Percentiles rank a stretch among this genome's conserved stretches.
Conservation (phyloP, 2,797 vertebrate genomes). For the Champsocephalus gunnari region DNA sequence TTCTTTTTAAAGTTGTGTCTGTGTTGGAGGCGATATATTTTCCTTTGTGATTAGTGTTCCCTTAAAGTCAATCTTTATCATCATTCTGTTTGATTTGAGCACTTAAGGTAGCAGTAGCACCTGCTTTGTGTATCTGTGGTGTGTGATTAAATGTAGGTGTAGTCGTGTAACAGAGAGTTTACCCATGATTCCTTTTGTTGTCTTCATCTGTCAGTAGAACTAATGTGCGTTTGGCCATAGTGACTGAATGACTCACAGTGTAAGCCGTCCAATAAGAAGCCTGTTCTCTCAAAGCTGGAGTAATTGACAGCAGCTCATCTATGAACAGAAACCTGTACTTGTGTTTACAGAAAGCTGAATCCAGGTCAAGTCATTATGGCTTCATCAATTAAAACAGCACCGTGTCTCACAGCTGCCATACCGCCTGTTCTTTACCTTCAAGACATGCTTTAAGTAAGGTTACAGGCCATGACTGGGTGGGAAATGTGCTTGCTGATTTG, state of each 20-base stretch:
- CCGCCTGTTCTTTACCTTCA: constrained; percentile 19
- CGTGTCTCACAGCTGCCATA: constrained; percentile 30
- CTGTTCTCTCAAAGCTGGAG: constrained; percentile 40
- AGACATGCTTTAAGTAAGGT: constrained; percentile 20
- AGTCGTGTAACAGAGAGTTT: constrained; percentile 54
- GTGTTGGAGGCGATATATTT: constrained; percentile 1
- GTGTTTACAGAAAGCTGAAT: constrained; percentile 46
- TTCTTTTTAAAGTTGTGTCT: constrained; percentile 4
- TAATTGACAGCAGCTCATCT: constrained; percentile 54
- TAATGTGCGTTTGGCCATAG: constrained; percentile 44
- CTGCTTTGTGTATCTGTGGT: constrained; percentile 26
- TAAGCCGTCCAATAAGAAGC: constrained; percentile 40
- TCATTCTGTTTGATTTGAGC: constrained; percentile 16
- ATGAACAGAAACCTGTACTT: constrained; percentile 58
- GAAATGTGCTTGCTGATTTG: background rate
- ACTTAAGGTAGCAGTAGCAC: constrained; percentile 15
- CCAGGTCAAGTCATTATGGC: constrained; percentile 56
- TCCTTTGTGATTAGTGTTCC: background rate
- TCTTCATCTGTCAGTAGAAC: constrained; percentile 40
- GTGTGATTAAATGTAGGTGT: constrained; percentile 20
- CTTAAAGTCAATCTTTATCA: constrained; percentile 1
- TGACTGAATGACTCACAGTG: constrained; percentile 52
- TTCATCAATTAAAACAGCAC: constrained; percentile 46
- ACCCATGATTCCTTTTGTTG: constrained; percentile 47
- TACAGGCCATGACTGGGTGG: background rate